Evolutionary conservation across 2,888 invertebrate genomes (phyloP).

Genomic region (Lutraria lutraria): DNA sequence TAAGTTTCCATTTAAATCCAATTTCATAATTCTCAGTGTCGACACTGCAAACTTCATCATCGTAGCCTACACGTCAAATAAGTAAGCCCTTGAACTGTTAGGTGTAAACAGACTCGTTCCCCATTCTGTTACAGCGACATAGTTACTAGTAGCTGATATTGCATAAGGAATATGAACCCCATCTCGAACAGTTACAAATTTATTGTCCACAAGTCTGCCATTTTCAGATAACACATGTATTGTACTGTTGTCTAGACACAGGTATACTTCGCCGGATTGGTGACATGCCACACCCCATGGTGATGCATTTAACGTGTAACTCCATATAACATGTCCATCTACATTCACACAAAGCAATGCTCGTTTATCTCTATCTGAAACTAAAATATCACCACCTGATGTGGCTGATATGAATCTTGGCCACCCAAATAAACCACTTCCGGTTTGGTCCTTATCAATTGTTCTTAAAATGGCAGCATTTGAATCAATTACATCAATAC

Average conservation of each 20-base stretch:
- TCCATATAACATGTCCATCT: conserved; percentile 70
- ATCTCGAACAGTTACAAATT: conserved; percentile 67
- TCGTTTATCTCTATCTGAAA: conserved; percentile 72
- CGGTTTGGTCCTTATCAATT: conserved; percentile 62
- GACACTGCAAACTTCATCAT: too few relatives aligned
- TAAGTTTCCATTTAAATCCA: too few relatives aligned
- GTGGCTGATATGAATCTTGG: conserved; percentile 71
- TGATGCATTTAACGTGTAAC: conserved; percentile 65
- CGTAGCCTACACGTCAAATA: conserved; percentile 37
- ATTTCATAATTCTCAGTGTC: too few relatives aligned
- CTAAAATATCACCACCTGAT: conserved; percentile 65
- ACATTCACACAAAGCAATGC: conserved; percentile 65
- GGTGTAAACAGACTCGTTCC: conserved; percentile 73
- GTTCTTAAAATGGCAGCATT: conserved; percentile 65
- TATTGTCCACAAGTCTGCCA: conserved; percentile 66
- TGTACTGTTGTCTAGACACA: conserved; percentile 71
- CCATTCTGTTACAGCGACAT: conserved; percentile 73
- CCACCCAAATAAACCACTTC: conserved; percentile 67
- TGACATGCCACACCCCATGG: conserved; percentile 75
- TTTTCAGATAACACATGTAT: conserved; percentile 70
- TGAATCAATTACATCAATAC: conserved; percentile 70
- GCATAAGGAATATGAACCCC: conserved; percentile 73
- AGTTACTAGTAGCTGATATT: conserved; percentile 61
- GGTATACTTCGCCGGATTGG: conserved; percentile 63
- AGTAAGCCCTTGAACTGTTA: conserved; percentile 70